Evolutionary conservation across 1,140 invertebrate species (phyloP).

Genomic region (Brachionus manjavacas): DNA sequence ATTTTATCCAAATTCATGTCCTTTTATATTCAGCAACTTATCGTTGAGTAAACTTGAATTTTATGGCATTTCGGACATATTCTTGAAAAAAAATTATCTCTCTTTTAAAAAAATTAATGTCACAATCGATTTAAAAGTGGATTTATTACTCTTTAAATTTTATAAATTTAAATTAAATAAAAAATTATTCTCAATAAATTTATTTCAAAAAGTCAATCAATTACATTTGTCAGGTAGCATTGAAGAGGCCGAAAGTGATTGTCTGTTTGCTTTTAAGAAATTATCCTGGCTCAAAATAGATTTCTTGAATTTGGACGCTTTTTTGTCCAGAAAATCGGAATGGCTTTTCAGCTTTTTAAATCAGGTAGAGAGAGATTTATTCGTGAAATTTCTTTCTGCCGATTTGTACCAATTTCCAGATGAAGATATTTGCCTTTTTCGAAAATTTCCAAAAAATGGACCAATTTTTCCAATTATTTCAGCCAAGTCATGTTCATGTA

Average conservation of each 20-base stretch:
- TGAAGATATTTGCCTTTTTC: neutral
- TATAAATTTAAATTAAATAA: neutral
- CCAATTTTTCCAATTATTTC: neutral
- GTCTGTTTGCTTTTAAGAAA: neutral
- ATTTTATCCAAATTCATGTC: neutral
- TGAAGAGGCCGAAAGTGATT: neutral
- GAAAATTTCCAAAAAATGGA: neutral
- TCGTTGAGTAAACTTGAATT: neutral
- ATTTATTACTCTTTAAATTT: neutral
- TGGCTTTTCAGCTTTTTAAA: neutral
- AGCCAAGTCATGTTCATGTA: neutral
- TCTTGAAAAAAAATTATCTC: neutral
- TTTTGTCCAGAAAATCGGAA: neutral
- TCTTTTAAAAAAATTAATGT: neutral
- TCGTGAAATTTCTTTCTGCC: too few relatives aligned
- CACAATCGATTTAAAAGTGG: neutral
- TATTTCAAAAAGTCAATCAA: neutral
- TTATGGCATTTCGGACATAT: neutral
- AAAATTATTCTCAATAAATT: neutral
- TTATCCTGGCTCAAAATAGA: neutral
- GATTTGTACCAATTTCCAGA: neutral
- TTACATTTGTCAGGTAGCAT: neutral
- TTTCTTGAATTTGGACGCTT: neutral
- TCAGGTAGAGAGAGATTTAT: neutral
- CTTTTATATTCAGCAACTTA: neutral